These are phyloP conservation scores for Corydoras sp. DNA, from an alignment of 2,113 vertebrate species.

Conservation along the genomic window DNA sequence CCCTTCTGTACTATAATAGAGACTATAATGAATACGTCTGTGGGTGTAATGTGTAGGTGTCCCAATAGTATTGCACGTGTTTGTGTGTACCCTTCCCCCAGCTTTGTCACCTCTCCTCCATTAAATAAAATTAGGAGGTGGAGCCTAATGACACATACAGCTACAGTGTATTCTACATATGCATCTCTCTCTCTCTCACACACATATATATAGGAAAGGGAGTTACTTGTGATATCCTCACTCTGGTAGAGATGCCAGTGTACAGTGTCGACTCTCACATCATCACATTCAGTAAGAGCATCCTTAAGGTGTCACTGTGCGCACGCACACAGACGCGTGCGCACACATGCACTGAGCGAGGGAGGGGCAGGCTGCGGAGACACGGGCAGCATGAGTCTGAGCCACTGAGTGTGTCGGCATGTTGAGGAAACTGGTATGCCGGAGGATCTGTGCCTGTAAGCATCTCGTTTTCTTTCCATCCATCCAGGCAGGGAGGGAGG, in stretches of 20 bases:
- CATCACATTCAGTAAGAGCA: neutral
- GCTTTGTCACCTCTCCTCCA: slow-evolving; percentile 19
- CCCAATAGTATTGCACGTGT: slow-evolving; percentile 12
- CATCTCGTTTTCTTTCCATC: slow-evolving; percentile 39
- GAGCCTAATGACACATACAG: slow-evolving; percentile 17
- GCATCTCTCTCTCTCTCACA: neutral
- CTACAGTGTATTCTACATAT: neutral
- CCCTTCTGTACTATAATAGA: no score
- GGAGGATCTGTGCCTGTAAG: slow-evolving; percentile 78
- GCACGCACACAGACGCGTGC: slow-evolving; percentile 13
- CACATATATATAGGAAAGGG: neutral
- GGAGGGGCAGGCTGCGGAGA: slow-evolving; percentile 37
- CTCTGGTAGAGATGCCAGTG: neutral
- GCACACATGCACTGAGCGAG: slow-evolving; percentile 17
- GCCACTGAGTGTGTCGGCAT: slow-evolving; percentile 59
- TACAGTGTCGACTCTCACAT: neutral
- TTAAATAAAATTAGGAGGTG: slow-evolving; percentile 17
- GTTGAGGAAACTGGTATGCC: slow-evolving; percentile 81
- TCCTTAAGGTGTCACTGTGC: neutral
- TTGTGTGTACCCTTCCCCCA: slow-evolving; percentile 13
- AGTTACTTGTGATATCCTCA: slow-evolving; percentile 3
- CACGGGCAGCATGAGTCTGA: slow-evolving; percentile 48
- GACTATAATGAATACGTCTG: neutral
- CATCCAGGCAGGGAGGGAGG: slow-evolving; percentile 19
- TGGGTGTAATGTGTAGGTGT: slow-evolving; percentile 16